Percentiles rank a stretch among this genome's conserved stretches.
These are phyloP conservation scores for Buphagus erythrorhynchus DNA, from an alignment of 2,797 vertebrate species.

Conservation along the genomic window DNA sequence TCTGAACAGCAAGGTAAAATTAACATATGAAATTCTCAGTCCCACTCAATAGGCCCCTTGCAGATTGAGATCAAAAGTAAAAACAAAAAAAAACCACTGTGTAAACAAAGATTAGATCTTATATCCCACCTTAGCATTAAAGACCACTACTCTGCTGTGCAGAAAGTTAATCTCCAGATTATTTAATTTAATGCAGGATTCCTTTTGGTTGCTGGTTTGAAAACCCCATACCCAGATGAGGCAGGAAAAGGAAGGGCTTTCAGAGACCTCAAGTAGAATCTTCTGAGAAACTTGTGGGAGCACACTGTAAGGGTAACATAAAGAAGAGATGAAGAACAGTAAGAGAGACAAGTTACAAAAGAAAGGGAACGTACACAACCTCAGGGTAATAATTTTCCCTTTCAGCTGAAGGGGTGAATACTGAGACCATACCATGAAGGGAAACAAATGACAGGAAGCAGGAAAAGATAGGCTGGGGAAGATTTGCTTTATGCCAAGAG, in stretches of 20 bases:
- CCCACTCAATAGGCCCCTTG: background rate
- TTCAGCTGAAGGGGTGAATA: background rate
- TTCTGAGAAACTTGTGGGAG: background rate
- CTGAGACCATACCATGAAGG: background rate
- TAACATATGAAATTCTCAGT: background rate
- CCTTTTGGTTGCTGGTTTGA: background rate
- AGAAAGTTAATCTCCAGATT: background rate
- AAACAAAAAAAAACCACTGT: background rate
- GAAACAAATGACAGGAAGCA: background rate
- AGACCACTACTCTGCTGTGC: background rate
- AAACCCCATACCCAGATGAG: background rate
- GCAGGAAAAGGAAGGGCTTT: background rate
- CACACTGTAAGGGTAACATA: background rate
- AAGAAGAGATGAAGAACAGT: background rate
- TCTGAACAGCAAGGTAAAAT: background rate
- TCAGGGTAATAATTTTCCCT: background rate
- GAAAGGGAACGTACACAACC: background rate
- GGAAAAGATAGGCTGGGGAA: background rate
- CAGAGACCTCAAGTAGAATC: background rate
- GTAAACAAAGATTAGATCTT: background rate
- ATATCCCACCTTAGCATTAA: background rate
- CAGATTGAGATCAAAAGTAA: background rate
- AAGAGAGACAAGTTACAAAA: background rate
- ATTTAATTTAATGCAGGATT: background rate
- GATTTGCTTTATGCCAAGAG: background rate